phyloP scores from a whole-genome alignment of 2,797 vertebrate genomes.

The Cottoperca gobio region DNA sequence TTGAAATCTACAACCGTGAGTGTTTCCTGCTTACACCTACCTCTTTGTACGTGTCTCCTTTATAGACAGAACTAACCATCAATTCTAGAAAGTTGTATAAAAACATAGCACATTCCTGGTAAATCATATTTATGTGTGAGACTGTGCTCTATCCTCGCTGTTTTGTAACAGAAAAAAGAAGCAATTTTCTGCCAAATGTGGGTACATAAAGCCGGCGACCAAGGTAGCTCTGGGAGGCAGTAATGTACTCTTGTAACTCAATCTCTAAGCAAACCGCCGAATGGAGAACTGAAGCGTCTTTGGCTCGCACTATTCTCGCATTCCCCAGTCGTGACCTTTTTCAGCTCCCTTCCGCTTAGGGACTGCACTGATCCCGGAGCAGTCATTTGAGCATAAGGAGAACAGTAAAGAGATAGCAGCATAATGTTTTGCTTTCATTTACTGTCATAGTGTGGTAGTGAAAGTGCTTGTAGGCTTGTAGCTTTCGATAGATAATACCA shows the following conservation, averaged over 20 bases:
- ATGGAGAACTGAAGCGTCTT: slow-evolving; percentile 60
- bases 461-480: slow-evolving; percentile 16
- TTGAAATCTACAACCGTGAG: slow-evolving; percentile 15
- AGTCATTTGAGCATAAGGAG: slow-evolving; percentile 62
- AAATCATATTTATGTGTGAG: slow-evolving; percentile 43
- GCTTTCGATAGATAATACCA: slow-evolving; percentile 8
- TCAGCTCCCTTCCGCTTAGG: slow-evolving; percentile 49
- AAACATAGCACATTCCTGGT: slow-evolving; percentile 34
- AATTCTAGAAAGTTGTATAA: slow-evolving; percentile 26
- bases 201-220: slow-evolving; percentile 45
- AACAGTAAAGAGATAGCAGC: slow-evolving; percentile 43
- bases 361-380: slow-evolving; percentile 55
- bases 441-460: slow-evolving; percentile 11
- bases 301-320: slow-evolving; percentile 41
- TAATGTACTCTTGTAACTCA: slow-evolving; percentile 76
- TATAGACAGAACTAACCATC: slow-evolving; percentile 21
- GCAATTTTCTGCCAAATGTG: slow-evolving; percentile 44
- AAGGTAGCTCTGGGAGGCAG: slow-evolving; percentile 56
- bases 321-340: slow-evolving; percentile 71
- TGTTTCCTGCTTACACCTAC: slow-evolving; percentile 25
- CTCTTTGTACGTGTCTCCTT: slow-evolving; percentile 43
- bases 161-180: slow-evolving; percentile 30
- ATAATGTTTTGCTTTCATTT: slow-evolving; percentile 62
- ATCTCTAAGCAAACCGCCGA: slow-evolving; percentile 64
- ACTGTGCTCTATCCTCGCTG: slow-evolving; percentile 10